These are phyloP conservation scores for Ferdinandea cuprea DNA, from an alignment of 2,888 invertebrate species.

Conservation along the genomic window DNA sequence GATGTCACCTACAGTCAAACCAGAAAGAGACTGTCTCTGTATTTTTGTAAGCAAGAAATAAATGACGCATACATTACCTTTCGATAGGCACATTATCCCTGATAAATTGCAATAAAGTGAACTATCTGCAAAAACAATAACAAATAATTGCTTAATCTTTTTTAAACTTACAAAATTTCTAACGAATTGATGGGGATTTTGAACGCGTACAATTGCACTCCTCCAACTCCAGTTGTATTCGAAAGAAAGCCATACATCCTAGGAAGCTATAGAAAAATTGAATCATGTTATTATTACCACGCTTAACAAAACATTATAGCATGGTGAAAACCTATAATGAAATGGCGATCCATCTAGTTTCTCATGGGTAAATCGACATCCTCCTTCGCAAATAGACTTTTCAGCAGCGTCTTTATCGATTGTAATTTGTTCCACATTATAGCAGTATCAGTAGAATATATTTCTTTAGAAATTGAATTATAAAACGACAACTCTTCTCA, in stretches of 20 bases:
- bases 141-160: background rate
- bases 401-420: constrained; percentile 40
- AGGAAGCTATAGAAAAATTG: constrained; percentile 66
- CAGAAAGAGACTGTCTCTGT: no score
- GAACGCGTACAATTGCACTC: constrained; percentile 74
- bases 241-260: constrained; percentile 71
- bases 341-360: constrained; percentile 48
- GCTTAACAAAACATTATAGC: no score
- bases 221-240: constrained; percentile 60
- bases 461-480: constrained; percentile 25
- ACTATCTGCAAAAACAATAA: constrained; percentile 30
- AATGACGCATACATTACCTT: constrained; percentile 31
- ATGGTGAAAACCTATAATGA: constrained; percentile 70
- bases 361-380: constrained; percentile 74
- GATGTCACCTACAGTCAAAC: no score
- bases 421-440: constrained; percentile 1
- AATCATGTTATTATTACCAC: no score
- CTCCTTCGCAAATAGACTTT: constrained; percentile 30
- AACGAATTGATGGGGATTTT: constrained; percentile 68
- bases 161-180: constrained; percentile 7
- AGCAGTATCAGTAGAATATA: constrained; percentile 3
- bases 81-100: constrained; percentile 21
- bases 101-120: constrained; percentile 33
- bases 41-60: no score
- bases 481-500: constrained; percentile 50